These are phyloP conservation scores for Oncorhynchus clarkii DNA, from an alignment of 2,113 vertebrate species.

Conservation along the genomic window DNA sequence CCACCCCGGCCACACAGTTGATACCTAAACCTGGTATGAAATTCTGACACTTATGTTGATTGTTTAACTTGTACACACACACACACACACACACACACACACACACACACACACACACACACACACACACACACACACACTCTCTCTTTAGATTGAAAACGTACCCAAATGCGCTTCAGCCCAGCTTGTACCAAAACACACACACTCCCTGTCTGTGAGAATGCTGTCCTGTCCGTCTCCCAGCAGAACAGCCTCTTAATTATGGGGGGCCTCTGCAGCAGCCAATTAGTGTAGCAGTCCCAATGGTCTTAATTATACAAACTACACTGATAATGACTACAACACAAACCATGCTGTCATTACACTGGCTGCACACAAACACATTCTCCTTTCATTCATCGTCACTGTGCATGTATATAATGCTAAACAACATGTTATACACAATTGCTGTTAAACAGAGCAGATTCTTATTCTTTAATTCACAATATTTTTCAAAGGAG, in stretches of 20 bases:
- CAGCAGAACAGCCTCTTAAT: neutral
- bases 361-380: neutral
- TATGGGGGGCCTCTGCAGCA: neutral
- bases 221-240: neutral
- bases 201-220: neutral
- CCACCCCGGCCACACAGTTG: no score
- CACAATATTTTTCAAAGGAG: no score
- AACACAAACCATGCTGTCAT: constrained; percentile 1
- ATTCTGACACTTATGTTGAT: neutral
- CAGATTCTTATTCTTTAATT: no score
- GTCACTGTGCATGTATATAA: neutral
- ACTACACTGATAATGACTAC: constrained; percentile 4
- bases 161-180: no score
- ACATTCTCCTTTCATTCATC: neutral
- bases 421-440: neutral
- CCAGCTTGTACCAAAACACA: neutral
- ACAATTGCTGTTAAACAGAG: neutral
- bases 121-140: no score
- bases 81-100: no score
- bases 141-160: no score
- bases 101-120: no score
- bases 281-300: constrained; percentile 4
- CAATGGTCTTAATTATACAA: constrained; percentile 2
- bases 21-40: no score
- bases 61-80: neutral